Percentiles rank a stretch among this genome's conserved stretches.
phyloP scores from a whole-genome alignment of 2,113 vertebrate species.

The Dromas ardeola region DNA sequence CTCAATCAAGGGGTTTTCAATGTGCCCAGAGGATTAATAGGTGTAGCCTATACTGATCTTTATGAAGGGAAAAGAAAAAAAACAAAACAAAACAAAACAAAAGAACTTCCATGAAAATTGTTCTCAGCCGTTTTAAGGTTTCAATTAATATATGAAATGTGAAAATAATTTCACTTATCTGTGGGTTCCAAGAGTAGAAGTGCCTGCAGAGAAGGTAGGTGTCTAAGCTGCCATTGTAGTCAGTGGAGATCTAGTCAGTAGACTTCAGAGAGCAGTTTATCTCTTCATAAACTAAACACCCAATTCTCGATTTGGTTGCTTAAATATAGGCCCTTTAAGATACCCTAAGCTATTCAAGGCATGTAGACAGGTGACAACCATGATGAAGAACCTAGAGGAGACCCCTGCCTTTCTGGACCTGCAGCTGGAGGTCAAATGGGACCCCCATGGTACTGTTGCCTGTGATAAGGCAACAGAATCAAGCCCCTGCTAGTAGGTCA shows the following conservation, averaged over 20 bases:
- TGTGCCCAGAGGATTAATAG: neutral
- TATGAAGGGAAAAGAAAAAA: neutral
- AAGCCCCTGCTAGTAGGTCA: neutral
- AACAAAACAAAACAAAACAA: neutral
- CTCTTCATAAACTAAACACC: neutral
- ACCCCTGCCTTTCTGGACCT: neutral
- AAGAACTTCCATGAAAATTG: neutral
- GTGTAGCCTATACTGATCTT: neutral
- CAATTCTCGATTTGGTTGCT: neutral
- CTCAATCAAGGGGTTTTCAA: neutral
- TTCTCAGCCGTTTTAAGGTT: neutral
- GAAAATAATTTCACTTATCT: neutral
- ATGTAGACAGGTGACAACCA: neutral
- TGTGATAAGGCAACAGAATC: neutral
- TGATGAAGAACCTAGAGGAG: neutral
- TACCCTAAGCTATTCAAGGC: neutral
- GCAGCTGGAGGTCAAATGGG: neutral
- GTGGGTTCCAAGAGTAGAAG: neutral
- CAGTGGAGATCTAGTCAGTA: no score
- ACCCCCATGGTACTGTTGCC: fast-evolving
- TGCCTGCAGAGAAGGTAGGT: neutral
- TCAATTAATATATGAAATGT: neutral
- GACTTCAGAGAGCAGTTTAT: neutral
- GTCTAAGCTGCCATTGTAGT: no score
- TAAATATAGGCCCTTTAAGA: neutral